Evolutionary conservation across 1,140 invertebrate species (phyloP).

Genomic region (Epicauta chinensis): DNA sequence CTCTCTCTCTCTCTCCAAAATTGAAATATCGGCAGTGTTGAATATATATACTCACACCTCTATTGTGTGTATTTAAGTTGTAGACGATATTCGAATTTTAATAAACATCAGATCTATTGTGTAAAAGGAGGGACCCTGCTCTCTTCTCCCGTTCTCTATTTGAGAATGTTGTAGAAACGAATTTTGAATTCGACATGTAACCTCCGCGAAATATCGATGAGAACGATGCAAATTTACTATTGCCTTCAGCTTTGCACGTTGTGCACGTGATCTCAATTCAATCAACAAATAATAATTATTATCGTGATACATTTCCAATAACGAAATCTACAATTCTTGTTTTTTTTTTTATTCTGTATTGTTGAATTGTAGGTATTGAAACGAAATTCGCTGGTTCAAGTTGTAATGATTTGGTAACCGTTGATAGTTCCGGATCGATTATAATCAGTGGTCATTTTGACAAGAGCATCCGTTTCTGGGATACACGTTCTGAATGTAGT

Average conservation of each 20-base stretch:
- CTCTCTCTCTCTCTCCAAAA: too few species aligned
- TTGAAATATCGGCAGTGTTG: too few species aligned
- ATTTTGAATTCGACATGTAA: not conserved
- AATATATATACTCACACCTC: not conserved
- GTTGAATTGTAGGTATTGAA: slow-evolving; percentile 63
- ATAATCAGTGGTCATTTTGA: slow-evolving; percentile 98
- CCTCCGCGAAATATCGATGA: not conserved
- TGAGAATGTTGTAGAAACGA: too few species aligned
- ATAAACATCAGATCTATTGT: not conserved
- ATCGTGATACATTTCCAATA: too few species aligned
- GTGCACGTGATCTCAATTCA: not conserved
- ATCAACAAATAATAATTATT: too few species aligned
- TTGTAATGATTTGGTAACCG: slow-evolving; percentile 92
- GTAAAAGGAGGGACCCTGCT: not conserved
- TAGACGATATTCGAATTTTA: slow-evolving; percentile 4
- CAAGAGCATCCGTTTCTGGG: slow-evolving; percentile 95
- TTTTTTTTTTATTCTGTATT: too few species aligned
- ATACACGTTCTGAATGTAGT: slow-evolving; percentile 73
- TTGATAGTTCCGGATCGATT: slow-evolving; percentile 78
- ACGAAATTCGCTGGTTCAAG: slow-evolving; percentile 96
- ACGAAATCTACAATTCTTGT: too few species aligned
- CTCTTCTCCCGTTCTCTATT: too few species aligned
- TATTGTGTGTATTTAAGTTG: slow-evolving; percentile 1
- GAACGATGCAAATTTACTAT: slow-evolving; percentile 1
- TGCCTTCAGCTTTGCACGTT: not conserved